A percentile compares a stretch with the other conserved stretches of the same genome.
phyloP scores from a whole-genome alignment of 2,797 vertebrate species.

The Phrynocephalus vlangalii region DNA sequence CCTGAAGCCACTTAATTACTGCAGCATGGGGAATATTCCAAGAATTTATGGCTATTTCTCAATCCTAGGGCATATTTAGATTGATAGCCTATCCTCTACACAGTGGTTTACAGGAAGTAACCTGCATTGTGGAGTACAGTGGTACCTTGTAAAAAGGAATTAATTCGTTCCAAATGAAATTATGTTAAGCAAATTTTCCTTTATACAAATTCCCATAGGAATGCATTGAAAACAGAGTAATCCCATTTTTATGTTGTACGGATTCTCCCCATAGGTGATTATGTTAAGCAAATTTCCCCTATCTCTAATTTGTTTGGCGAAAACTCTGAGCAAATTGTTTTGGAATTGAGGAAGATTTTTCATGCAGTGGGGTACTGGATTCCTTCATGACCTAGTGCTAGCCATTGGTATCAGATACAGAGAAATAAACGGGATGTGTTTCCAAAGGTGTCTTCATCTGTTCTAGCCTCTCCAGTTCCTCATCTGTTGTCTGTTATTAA shows the following conservation, averaged over 20 bases:
- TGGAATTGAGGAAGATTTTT: not conserved
- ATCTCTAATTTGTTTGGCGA: not conserved
- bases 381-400: not conserved
- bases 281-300: too few species aligned
- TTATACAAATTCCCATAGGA: too few species aligned
- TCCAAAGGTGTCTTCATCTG: not conserved
- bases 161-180: too few species aligned
- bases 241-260: too few species aligned
- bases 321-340: not conserved
- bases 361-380: not conserved
- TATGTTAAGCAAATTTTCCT: too few species aligned
- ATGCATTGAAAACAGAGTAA: too few species aligned
- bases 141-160: too few species aligned
- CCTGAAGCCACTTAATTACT: constrained; percentile 7
- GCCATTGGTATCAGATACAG: not conserved
- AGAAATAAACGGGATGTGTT: not conserved
- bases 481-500: not conserved
- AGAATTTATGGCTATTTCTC: not conserved
- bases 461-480: not conserved
- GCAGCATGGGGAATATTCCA: not conserved
- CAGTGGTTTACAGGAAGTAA: not conserved
- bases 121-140: not conserved
- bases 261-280: too few species aligned
- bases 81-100: not conserved
- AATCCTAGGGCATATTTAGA: not conserved